Base-by-base conservation (phyloP, 2,113 vertebrate species). In the Oxygymnocypris stewartii region DNA sequence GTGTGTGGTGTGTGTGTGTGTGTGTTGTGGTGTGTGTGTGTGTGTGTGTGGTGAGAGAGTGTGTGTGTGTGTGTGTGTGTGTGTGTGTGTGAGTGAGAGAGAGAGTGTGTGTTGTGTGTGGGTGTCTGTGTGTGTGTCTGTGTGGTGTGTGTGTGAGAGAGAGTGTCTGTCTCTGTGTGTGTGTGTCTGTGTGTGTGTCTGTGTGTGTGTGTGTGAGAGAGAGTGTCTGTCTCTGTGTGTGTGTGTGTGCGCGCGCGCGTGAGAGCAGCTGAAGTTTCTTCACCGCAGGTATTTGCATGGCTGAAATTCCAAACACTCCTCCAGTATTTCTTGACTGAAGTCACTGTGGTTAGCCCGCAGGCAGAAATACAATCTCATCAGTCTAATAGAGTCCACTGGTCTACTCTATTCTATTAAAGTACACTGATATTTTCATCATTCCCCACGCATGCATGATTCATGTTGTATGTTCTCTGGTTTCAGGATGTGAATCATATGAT, bases 261-360 rank as follows among this genome's bases (percentile, higher is more conserved):
- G 28, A 42, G 54, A 37, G 37, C 51, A 54, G 31, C 67, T 37
- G 31, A 16, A 71, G 67, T 40, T 73, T 40, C 35, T 20, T 23
- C 18, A 23, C 54, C 20, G 54, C 71, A 71, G 18, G 11, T 51
- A 14, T 63, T 18, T 73, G 18, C 8, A 31, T 20, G 35, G 42
- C 13, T 49, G 44, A 74, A 49, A 76, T 49, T 76, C 74, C 74
- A 44, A 76, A 47, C 74, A 76, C n/a, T 7, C 37, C 54, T 59
- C 54, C 54, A 59, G 35, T 0, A 1, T 23, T 20, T 73, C 7
- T 20, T 5, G 37, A 25, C n/a, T 25, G 61, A 31, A 67, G 63
- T 67, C 28, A 67, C 28, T 67, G 65, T 3, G 28, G 65, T 67
- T 3, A 35, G 1, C 28, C 4, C 6, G 4, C 63, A 18, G 65